Conservation (phyloP, 2,113 vertebrate species). For the Clarias batrachus region DNA sequence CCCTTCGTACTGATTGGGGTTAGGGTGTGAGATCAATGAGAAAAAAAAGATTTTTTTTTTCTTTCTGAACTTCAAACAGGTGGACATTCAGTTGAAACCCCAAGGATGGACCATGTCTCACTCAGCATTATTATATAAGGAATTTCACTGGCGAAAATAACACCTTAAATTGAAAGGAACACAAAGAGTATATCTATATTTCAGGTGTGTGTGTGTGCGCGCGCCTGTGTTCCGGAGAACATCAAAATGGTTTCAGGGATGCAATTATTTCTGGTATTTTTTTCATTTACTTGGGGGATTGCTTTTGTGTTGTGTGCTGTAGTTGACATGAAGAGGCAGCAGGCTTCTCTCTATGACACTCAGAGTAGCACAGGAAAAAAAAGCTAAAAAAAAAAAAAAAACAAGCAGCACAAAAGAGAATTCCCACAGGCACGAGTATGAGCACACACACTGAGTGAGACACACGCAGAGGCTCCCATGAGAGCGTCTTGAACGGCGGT, state of each 20-base stretch:
- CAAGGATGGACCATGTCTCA: constrained; percentile 27
- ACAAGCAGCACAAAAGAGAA: constrained; percentile 42
- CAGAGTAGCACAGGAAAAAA: constrained; percentile 24
- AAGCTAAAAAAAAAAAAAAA: constrained; percentile 24
- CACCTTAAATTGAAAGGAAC: constrained; percentile 47
- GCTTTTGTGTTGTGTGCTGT: constrained; percentile 48
- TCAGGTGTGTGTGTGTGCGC: not conserved
- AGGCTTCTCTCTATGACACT: constrained; percentile 28
- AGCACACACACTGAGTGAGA: not conserved
- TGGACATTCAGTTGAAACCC: constrained; percentile 47
- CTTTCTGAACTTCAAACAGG: constrained; percentile 52
- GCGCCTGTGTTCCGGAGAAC: constrained; percentile 16
- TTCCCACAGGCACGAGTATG: constrained; percentile 28
- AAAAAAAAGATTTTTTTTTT: constrained; percentile 12
- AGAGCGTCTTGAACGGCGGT: constrained; percentile 24
- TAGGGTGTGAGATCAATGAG: not conserved
- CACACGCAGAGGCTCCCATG: constrained; percentile 28
- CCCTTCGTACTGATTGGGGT: not conserved
- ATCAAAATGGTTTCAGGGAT: constrained; percentile 57
- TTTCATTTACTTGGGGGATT: constrained; percentile 50
- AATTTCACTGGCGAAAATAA: constrained; percentile 49
- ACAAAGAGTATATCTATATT: constrained; percentile 38
- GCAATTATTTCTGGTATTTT: constrained; percentile 57
- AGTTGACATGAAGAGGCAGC: constrained; percentile 46
- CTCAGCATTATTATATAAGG: constrained; percentile 43